Conservation (phyloP, 2,888 invertebrate species). For the Perizoma affinitatum region DNA sequence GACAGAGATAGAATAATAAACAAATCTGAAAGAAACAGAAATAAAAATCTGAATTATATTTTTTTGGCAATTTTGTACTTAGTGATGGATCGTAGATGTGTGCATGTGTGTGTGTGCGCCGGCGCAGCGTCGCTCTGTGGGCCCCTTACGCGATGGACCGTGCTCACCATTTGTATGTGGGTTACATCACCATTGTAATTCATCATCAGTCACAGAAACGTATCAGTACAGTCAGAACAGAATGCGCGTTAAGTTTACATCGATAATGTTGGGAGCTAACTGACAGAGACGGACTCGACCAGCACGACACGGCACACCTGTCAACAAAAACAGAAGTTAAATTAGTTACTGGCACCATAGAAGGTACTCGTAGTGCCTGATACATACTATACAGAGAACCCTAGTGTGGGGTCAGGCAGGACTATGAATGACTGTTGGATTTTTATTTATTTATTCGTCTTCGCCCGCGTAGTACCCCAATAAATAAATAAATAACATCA, state of each 20-base stretch:
- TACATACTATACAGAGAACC: no score
- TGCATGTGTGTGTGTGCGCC: constrained; percentile 47
- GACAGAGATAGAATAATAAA: constrained; percentile 47
- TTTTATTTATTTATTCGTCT: no score
- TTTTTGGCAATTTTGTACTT: constrained; percentile 85
- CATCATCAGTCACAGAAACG: constrained; percentile 73
- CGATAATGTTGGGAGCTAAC: constrained; percentile 54
- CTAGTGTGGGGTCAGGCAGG: no score
- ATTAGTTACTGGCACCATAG: no score
- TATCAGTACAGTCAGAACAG: constrained; percentile 80
- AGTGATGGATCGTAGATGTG: constrained; percentile 70
- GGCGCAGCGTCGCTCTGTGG: constrained; percentile 32
- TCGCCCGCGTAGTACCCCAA: no score
- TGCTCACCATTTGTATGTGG: constrained; percentile 18
- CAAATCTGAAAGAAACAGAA: constrained; percentile 48
- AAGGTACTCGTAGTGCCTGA: no score
- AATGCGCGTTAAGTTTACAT: constrained; percentile 73
- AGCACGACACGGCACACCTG: constrained; percentile 62
- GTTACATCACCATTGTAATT: constrained; percentile 22
- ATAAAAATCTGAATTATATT: constrained; percentile 52
- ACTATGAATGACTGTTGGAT: no score
- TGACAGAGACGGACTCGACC: constrained; percentile 34
- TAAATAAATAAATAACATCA: no score
- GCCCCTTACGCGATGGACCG: constrained; percentile 38
- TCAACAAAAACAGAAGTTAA: constrained; percentile 32